Percentiles rank a stretch among this genome's conserved stretches.
Evolutionary conservation across 2,113 vertebrate genomes (phyloP).

Genomic region (Barnardius zonarius): DNA sequence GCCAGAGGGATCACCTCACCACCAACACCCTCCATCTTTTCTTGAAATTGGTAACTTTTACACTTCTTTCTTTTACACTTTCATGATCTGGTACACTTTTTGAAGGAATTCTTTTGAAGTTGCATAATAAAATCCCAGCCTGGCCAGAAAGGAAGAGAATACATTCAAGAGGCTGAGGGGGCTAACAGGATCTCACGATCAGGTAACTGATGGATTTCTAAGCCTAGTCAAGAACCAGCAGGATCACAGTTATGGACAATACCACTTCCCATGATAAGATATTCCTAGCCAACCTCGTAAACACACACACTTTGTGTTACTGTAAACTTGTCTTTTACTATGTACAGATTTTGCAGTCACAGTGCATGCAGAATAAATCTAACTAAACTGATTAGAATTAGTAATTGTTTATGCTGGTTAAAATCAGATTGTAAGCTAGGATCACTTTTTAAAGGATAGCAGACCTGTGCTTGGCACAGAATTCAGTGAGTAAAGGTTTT

Average conservation of each 20-base stretch:
- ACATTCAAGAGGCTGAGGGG: not conserved
- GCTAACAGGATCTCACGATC: not conserved
- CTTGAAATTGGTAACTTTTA: not conserved
- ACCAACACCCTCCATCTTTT: not conserved
- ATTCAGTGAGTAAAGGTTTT: not conserved
- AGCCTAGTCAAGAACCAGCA: not conserved
- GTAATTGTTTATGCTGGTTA: not conserved
- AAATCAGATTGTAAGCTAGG: not conserved
- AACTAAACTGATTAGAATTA: not conserved
- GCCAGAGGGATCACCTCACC: not conserved
- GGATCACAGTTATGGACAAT: not conserved
- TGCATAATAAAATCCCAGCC: not conserved
- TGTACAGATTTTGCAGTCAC: not conserved
- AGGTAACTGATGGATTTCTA: not conserved
- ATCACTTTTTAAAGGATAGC: not conserved
- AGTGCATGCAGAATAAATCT: not conserved
- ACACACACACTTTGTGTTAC: accelerated
- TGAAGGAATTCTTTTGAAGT: not conserved
- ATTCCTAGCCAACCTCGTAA: not conserved
- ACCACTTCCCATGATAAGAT: not conserved
- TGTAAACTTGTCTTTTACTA: not conserved
- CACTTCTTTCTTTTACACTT: not conserved
- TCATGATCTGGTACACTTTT: not conserved
- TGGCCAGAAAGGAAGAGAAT: not conserved
- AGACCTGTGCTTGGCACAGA: not conserved